Percentiles rank a stretch among this genome's conserved stretches.
These are phyloP conservation scores for Macquaria ambigua DNA, from an alignment of 2,113 vertebrate species.

Conservation along the genomic window DNA sequence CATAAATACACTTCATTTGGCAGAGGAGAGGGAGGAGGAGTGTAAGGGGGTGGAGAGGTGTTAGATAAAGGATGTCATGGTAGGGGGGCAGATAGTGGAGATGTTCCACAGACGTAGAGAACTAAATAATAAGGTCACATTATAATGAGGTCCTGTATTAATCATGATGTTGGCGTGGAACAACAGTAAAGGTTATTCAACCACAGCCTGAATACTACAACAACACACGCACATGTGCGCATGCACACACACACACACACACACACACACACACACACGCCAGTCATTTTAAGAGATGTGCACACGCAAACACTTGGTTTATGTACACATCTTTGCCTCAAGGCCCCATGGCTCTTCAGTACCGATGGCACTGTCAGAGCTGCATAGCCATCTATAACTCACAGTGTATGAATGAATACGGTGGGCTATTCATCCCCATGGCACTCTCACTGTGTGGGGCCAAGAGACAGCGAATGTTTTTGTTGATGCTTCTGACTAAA, in stretches of 20 bases:
- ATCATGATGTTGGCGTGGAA: conserved; percentile 63
- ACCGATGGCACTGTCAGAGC: conserved; percentile 57
- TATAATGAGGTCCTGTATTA: conserved; percentile 58
- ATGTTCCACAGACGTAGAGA: conserved; percentile 48
- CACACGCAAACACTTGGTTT: conserved; percentile 36
- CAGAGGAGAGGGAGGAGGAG: conserved; percentile 63
- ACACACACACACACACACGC: neutral
- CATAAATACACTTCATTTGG: conserved; percentile 84
- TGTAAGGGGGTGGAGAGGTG: conserved; percentile 56
- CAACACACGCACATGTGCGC: neutral
- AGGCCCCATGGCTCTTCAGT: conserved; percentile 61
- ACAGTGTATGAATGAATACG: conserved; percentile 54
- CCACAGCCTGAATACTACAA: conserved; percentile 12
- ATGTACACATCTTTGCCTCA: conserved; percentile 70
- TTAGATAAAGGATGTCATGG: conserved; percentile 63
- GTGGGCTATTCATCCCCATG: conserved; percentile 38
- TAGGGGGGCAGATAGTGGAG: conserved; percentile 27
- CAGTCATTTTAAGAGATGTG: conserved; percentile 17
- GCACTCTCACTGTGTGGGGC: neutral
- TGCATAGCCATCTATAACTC: conserved; percentile 63
- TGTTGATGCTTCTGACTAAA: conserved; percentile 22
- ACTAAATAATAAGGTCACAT: conserved; percentile 71
- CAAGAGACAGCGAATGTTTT: conserved; percentile 24
- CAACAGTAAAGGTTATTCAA: conserved; percentile 60
- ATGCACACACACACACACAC: conserved; percentile 15